Evolutionary conservation across 2,113 vertebrate species (phyloP), one percentile per base, ranked within the genome.

Genomic region (Lucifuga dentata): DNA sequence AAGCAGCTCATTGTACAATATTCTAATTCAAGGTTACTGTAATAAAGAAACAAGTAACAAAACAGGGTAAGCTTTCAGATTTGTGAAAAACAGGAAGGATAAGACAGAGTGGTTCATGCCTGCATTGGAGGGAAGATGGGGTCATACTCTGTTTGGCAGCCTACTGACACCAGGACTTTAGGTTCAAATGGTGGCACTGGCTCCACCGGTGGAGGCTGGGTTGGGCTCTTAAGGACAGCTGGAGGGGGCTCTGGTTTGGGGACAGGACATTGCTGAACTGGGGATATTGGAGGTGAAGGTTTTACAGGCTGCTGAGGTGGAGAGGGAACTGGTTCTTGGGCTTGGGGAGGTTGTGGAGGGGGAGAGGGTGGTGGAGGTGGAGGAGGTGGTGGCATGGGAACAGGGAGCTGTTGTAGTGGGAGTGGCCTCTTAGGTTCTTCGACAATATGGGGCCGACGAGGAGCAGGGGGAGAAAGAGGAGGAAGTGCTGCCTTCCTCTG

Each of bases 131-230:
- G 91, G 84, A 95, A 95, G 89, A 95, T 81, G 38, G 91, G 87
- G 44, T 94, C 93, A 38, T 94, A 95, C 39, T 96, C 95, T 1
- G 98, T 98, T 88, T 99, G 97, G 85, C 96, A 97, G 83, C 93
- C 95, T 84, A 98, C 92, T 33, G 97, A 98, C 77, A 95, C 91
- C 86, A 94, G 70, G 21, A 87, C 67, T 83, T 90, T 94, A 68
- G 92, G 81, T n/a, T 71, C 36, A 3, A 88, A 59, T 40, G 78
- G 76, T 49, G 80, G 68, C 8, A 67, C 59, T n/a, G 75, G 65
- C 44, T 92, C 91, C 32, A 84, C 70, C 38, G 74, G 77, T 45
- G 83, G 87, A 57, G 88, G 81, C 39, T 26, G 66, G 80, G 64
- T 45, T 50, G 64, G 77, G 43, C 50, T 49, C 56, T 60, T 78